Base-by-base conservation (phyloP, 92 coral and sea anemone genomes). In the Epizoanthus illoricatus region DNA sequence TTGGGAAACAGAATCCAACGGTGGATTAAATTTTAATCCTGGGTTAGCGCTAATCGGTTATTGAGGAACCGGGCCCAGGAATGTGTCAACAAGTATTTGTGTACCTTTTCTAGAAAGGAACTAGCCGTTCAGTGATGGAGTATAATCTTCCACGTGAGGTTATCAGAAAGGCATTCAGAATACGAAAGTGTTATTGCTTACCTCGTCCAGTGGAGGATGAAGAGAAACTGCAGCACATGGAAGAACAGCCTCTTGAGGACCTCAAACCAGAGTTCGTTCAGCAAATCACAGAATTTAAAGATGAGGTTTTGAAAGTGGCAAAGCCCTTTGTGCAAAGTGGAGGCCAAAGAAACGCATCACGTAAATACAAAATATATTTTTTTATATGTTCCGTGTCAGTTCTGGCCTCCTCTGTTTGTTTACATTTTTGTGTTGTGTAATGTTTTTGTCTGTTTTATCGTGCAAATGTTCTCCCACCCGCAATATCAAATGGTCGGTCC, bases 111-210 rank as follows among this genome's bases (percentile, higher is more conserved):
- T 55, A 78, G 82, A n/a, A 41, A 62, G 82, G 82, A 45, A 78
- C 82, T 9, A 63, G 71, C 60, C 67, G 42, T 9, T 5, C 43
- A 16, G 71, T 63, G 15, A 42, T 11, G 71, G 82, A 78, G 17
- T 78, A 42, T 23, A 78, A 78, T 13, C 82, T 78, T 21, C 71
- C 82, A 5, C 82, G 82, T 13, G 82, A 78, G 47, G 82, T 78
- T 19, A 78, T 78, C 42, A 78, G 52, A 59, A 66, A 15, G 6
- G 82, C 71, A 11, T 78, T 78, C 20, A 21, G 3, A 18, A 40
- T 41, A 11, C 82, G 82, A 5, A 78, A 41, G 62, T 78, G 82
- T 13, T 78, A 70, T 69, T 63, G 71, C 43, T 63, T 78, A n/a
- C 82, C 82, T 5, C 82, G 82, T 43, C 82, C 82, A 3, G 39